Evolutionary conservation across 2,113 vertebrate species (phyloP).

Genomic region (Cyanistes caeruleus): DNA sequence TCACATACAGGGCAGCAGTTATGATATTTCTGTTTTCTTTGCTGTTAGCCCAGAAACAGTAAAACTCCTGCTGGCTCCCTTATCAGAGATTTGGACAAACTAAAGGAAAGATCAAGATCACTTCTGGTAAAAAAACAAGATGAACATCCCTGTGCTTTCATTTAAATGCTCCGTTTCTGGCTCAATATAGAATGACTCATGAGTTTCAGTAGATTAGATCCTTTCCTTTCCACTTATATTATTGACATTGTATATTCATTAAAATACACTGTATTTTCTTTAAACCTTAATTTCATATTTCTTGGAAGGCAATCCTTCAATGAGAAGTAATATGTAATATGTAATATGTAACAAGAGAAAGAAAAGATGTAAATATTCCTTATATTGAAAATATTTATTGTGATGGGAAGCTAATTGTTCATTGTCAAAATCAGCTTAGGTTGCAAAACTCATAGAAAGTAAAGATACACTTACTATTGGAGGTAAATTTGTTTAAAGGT

Average conservation of each 20-base stretch:
- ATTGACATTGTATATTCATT: not conserved
- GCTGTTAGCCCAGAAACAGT: constrained; percentile 63
- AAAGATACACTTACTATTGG: not conserved
- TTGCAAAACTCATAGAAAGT: not conserved
- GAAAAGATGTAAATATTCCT: not conserved
- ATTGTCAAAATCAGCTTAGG: not conserved
- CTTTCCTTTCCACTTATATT: not conserved
- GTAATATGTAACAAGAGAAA: too few species aligned
- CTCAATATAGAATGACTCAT: constrained; percentile 12
- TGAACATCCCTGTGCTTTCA: not conserved
- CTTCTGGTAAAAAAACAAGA: constrained; percentile 59
- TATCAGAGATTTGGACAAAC: constrained; percentile 63
- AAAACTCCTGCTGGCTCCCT: constrained; percentile 60
- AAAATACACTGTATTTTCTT: not conserved
- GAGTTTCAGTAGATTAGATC: constrained; percentile 3
- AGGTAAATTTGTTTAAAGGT: not conserved
- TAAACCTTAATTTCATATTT: not conserved
- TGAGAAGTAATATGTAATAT: not conserved
- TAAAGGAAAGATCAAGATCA: constrained; percentile 53
- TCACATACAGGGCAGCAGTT: constrained; percentile 42
- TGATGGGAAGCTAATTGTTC: not conserved
- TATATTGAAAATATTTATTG: not conserved
- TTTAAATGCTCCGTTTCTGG: constrained; percentile 1
- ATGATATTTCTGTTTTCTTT: constrained; percentile 64
- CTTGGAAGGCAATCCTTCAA: not conserved